Percentiles rank a stretch among this genome's conserved stretches.
Conservation (phyloP, 2,797 vertebrate species). For the Chelidonichthys spinosus region DNA sequence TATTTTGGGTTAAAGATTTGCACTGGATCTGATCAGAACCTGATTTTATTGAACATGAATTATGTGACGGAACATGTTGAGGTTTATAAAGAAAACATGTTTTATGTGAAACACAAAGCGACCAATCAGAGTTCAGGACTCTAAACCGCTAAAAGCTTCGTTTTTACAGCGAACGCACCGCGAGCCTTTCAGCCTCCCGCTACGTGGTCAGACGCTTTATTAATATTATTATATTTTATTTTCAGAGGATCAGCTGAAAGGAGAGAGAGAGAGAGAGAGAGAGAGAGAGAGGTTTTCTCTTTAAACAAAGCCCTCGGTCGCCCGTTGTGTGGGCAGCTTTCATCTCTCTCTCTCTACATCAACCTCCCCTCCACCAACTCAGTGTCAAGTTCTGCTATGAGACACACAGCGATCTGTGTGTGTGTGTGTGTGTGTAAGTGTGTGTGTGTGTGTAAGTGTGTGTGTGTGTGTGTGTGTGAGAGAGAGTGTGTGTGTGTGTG, state of each 20-base stretch:
- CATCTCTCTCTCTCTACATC: conserved; percentile 66
- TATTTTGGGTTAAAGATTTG: too few species aligned
- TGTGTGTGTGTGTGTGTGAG: conserved; percentile 5
- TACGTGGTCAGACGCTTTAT: conserved; percentile 31
- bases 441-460: conserved; percentile 41
- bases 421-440: conserved; percentile 2
- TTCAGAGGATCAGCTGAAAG: conserved; percentile 61
- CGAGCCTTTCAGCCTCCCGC: conserved; percentile 56
- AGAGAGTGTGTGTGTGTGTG: conserved; percentile 30
- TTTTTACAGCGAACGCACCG: too few species aligned
- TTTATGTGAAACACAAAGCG: conserved; percentile 27
- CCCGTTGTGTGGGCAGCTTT: conserved; percentile 76
- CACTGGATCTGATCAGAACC: too few species aligned
- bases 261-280: conserved; percentile 36
- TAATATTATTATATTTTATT: conserved; percentile 61
- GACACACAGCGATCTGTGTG: conserved; percentile 59
- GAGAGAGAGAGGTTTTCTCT: conserved; percentile 38
- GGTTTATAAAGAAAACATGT: conserved; percentile 10
- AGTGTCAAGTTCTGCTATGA: conserved; percentile 78
- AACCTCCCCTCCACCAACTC: conserved; percentile 80
- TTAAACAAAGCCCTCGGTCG: conserved; percentile 67
- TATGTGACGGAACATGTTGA: too few species aligned
- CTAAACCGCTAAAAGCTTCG: too few species aligned
- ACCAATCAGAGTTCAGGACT: not conserved
- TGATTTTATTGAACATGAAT: too few species aligned